phyloP scores from a whole-genome alignment of 2,797 vertebrate genomes.

The Pipistrellus pygmaeus region DNA sequence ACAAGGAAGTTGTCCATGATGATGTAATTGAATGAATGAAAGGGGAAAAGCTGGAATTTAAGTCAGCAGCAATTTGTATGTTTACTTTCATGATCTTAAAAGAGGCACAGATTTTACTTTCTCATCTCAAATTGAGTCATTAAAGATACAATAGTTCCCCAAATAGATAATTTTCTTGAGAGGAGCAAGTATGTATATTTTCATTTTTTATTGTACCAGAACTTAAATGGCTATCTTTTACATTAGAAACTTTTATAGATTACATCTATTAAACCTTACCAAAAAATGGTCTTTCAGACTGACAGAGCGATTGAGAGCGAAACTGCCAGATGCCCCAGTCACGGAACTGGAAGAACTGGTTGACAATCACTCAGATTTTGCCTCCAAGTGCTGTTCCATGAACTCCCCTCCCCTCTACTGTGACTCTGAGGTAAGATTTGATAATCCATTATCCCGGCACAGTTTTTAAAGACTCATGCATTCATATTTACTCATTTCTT shows the following conservation, averaged over 20 bases:
- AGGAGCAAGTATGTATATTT: background rate
- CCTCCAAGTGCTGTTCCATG: conserved; percentile 87
- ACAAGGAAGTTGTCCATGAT: background rate
- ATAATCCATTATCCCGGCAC: background rate
- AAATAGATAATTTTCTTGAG: background rate
- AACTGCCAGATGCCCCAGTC: background rate
- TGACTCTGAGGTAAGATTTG: conserved; percentile 83
- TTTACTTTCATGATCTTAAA: background rate
- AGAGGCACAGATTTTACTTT: background rate
- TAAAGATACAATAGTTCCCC: background rate
- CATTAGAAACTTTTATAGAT: background rate
- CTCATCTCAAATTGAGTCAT: background rate
- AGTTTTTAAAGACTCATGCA: background rate
- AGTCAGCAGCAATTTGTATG: background rate
- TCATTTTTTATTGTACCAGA: background rate
- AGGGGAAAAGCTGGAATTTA: background rate
- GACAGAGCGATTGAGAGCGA: conserved; percentile 63
- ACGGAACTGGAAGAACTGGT: conserved; percentile 63
- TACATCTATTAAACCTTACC: background rate
- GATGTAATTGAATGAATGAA: background rate
- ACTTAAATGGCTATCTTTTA: background rate
- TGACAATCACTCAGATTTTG: conserved; percentile 82
- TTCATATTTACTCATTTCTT: background rate
- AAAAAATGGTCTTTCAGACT: conserved; percentile 80
- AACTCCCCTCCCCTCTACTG: conserved; percentile 87